A percentile compares a stretch with the other conserved stretches of the same genome.
Evolutionary conservation across 2,113 vertebrate genomes (phyloP).

Genomic region (Sterrhoptilus dennistouni): DNA sequence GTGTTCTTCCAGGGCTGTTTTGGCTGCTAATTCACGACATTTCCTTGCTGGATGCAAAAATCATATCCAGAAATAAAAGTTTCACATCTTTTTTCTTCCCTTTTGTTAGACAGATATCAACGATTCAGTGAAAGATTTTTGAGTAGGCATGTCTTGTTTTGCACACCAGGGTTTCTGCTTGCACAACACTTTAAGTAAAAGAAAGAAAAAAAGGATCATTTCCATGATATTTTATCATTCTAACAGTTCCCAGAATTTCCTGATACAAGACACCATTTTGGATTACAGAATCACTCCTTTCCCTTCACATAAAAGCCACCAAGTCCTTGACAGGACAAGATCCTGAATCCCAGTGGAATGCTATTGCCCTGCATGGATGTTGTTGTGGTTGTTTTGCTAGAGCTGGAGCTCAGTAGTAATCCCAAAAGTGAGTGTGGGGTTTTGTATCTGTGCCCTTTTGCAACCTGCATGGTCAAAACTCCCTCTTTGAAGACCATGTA

Average conservation of each 20-base stretch:
- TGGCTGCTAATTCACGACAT: background rate
- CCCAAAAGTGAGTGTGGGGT: background rate
- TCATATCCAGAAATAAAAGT: background rate
- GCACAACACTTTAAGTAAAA: background rate
- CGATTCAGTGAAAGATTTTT: background rate
- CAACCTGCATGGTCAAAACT: background rate
- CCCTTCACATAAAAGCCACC: background rate
- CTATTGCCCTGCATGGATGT: background rate
- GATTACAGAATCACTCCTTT: background rate
- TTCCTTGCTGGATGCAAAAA: background rate
- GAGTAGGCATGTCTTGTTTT: background rate
- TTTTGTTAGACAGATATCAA: background rate
- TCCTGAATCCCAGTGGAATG: background rate
- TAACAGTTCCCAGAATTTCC: background rate
- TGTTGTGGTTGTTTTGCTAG: background rate
- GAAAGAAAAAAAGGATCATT: background rate
- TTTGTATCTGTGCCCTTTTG: background rate
- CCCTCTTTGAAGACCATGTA: background rate
- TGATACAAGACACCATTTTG: background rate
- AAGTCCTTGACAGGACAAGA: background rate
- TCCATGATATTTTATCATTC: background rate
- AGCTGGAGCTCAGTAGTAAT: background rate
- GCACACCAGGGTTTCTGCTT: background rate
- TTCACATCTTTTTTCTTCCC: background rate
- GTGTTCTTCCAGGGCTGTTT: background rate